Percentiles rank a stretch among this genome's conserved stretches.
Conservation (phyloP, 1,140 invertebrate species). For the Plodia interpunctella region DNA sequence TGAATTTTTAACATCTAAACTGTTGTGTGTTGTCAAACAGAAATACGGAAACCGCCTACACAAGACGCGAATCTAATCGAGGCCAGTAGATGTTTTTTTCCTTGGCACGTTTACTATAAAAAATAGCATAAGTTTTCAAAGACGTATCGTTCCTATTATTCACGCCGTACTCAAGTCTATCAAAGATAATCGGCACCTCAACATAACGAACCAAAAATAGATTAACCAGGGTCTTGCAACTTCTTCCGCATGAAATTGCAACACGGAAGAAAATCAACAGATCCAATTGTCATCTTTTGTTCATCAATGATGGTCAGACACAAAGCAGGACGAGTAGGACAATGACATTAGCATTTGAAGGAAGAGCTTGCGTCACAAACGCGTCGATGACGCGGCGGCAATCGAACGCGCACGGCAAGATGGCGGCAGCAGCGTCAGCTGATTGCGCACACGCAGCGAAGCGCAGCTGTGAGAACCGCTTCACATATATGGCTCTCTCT, state of each 20-base stretch:
- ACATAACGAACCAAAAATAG: conserved; percentile 50
- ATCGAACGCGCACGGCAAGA: conserved; percentile 62
- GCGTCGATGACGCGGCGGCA: conserved; percentile 59
- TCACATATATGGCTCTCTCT: conserved; percentile 55
- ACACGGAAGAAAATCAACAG: conserved; percentile 36
- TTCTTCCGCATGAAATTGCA: conserved; percentile 48
- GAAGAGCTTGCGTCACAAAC: conserved; percentile 58
- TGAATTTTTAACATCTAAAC: not conserved
- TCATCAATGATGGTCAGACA: conserved; percentile 29
- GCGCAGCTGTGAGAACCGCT: conserved; percentile 35
- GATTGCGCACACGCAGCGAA: conserved; percentile 59
- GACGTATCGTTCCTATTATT: not conserved
- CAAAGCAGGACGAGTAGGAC: conserved; percentile 57
- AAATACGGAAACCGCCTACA: conserved; percentile 16
- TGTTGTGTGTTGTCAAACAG: conserved; percentile 24
- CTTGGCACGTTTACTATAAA: conserved; percentile 13
- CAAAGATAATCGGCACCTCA: conserved; percentile 30
- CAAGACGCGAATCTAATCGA: conserved; percentile 20
- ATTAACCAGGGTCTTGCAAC: conserved; percentile 49
- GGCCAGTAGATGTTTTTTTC: conserved; percentile 26
- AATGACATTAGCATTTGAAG: conserved; percentile 66
- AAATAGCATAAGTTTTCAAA: conserved; percentile 16
- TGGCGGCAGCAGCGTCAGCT: conserved; percentile 71
- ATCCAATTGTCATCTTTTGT: conserved; percentile 14
- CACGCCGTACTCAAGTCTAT: conserved; percentile 21